A percentile compares a stretch with the other conserved stretches of the same genome.
phyloP scores from a whole-genome alignment of 1,140 invertebrate genomes.

The Venustaconcha ellipsiformis region DNA sequence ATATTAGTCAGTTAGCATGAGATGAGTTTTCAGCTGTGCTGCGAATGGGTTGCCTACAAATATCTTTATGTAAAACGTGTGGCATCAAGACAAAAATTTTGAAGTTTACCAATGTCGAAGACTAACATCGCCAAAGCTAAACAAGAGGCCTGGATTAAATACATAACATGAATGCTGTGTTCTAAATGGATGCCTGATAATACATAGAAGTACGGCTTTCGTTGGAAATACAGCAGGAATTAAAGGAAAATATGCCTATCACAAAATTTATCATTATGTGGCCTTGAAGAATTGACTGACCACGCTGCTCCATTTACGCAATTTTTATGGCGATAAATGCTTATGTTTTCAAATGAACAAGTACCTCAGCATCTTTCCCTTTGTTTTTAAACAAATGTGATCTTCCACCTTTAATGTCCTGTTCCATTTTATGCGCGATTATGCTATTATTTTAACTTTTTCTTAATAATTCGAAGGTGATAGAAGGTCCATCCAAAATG shows the following conservation, averaged over 20 bases:
- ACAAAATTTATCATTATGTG: neutral
- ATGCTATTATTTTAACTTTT: no score
- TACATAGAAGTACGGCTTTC: neutral
- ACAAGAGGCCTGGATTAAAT: no score
- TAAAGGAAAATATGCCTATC: neutral
- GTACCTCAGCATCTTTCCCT: conserved; percentile 96
- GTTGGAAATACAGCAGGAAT: neutral
- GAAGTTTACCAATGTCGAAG: no score
- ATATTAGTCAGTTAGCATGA: no score
- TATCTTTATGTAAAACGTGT: no score
- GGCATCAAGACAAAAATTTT: no score
- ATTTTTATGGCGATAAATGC: conserved; percentile 4
- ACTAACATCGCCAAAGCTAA: no score
- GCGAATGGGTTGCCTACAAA: no score
- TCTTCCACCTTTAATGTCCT: conserved; percentile 62
- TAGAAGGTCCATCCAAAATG: no score
- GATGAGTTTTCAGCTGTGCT: no score
- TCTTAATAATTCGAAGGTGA: no score
- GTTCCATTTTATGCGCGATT: no score
- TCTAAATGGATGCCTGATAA: neutral
- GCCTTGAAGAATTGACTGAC: neutral
- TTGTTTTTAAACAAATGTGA: conserved; percentile 96
- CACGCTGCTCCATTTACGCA: neutral
- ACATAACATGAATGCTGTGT: neutral
- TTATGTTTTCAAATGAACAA: conserved; percentile 66